Evolutionary conservation across 2,113 vertebrate species (phyloP), one percentile per base, ranked within the genome.

Genomic region (Aviceda subcristata): DNA sequence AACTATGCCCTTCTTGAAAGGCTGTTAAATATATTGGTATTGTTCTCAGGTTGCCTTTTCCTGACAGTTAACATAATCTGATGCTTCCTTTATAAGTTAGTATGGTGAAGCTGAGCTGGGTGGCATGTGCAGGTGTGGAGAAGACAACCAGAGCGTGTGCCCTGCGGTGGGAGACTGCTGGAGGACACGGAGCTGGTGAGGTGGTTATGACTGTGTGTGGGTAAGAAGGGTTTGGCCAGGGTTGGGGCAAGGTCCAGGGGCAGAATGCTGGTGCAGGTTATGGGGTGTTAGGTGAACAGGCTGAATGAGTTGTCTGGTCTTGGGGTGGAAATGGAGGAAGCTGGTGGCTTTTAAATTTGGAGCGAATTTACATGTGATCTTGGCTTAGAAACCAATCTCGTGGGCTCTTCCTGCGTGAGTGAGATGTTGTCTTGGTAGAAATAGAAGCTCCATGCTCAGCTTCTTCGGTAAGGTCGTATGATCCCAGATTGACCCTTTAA

Each of bases 381-480:
- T 3, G 30, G 15, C 13, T 74, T 30, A 7, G 64, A 6, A 60
- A 45, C 17, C 12, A 26, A 0, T 15, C 19, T 18, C 2, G 3
- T 13, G 38, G 15, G 38, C 10, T 59, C 27, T 53, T n/a, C 53
- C 59, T 90, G 56, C 0, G 0, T 1, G 16, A 83, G 29, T 8
- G 68, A 56, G 39, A 9, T 5, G 22, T 11, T 71, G 11, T 12
- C 63, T 29, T 0, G 17, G 19, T n/a, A 64, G 60, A 32, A 36
- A 46, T 1, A 41, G 26, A 55, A 88, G 55, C 29, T 63, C 15
- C 16, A 5, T 7, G 55, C 39, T 82, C 75, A n/a, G 74, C 53
- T 46, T 16, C 45, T 32, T 74, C 0, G 1, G 20, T 4, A 2
- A 56, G 41, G 20, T 12, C 0, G 2, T 43, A 5, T n/a, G 63